phyloP scores from a whole-genome alignment of 1,140 invertebrate genomes.

The Zaprionus africanus region DNA sequence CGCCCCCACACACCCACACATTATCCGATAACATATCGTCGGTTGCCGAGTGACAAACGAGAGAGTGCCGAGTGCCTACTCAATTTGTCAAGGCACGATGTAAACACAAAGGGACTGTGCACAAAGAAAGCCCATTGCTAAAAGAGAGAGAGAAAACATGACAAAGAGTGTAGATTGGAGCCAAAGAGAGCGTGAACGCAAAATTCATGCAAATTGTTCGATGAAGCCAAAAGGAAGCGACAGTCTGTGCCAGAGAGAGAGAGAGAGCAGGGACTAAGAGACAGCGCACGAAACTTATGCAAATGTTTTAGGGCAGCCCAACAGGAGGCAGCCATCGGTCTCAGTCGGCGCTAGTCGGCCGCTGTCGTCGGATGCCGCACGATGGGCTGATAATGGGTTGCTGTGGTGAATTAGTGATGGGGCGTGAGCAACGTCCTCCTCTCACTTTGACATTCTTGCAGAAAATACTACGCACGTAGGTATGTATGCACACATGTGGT shows the following conservation, averaged over 20 bases:
- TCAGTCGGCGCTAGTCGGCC: background rate
- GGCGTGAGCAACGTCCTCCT: background rate
- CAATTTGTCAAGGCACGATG: conserved; percentile 1
- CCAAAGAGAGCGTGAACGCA: background rate
- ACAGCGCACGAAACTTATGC: background rate
- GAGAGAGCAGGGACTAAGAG: background rate
- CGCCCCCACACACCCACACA: background rate
- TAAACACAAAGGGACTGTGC: background rate
- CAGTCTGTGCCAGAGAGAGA: background rate
- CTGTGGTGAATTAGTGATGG: background rate
- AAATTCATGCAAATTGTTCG: background rate
- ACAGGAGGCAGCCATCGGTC: background rate
- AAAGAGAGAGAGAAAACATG: background rate
- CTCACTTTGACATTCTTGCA: conserved; percentile 4
- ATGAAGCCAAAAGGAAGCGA: background rate
- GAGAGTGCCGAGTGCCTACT: background rate
- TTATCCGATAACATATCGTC: conserved; percentile 3
- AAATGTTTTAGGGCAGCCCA: background rate
- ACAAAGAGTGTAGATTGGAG: background rate
- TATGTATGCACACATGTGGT: background rate
- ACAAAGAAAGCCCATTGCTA: background rate
- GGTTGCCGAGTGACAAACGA: background rate
- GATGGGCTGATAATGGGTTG: background rate
- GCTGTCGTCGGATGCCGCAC: conserved; percentile 1
- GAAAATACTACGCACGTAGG: background rate